Evolutionary conservation across 2,113 vertebrate genomes (phyloP).

Genomic region (Anguilla japonica): DNA sequence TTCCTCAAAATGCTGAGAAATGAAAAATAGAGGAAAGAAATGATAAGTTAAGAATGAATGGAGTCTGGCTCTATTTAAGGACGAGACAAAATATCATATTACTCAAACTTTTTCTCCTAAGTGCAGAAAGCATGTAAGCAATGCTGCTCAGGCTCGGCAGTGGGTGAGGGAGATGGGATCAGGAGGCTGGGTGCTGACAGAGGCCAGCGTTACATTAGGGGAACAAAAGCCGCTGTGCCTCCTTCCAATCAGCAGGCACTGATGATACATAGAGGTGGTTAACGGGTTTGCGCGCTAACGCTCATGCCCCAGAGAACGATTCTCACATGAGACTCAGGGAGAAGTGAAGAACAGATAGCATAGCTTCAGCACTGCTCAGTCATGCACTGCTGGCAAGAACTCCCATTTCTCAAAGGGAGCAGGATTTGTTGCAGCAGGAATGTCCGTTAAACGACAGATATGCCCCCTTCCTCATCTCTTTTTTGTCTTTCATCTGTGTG

Average conservation of each 20-base stretch:
- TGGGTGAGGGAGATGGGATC: slow-evolving; percentile 54
- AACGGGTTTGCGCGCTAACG: neutral
- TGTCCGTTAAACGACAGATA: neutral
- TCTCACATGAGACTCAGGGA: neutral
- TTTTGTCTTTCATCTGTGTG: neutral
- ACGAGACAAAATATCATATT: slow-evolving; percentile 44
- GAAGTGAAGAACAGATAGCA: neutral
- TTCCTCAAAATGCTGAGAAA: neutral
- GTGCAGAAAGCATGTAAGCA: slow-evolving; percentile 53
- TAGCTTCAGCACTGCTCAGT: neutral
- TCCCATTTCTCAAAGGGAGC: neutral
- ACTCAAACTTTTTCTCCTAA: slow-evolving; percentile 43
- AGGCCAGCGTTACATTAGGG: slow-evolving; percentile 37
- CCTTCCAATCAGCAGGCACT: neutral
- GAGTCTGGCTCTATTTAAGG: slow-evolving; percentile 15
- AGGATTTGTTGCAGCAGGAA: neutral
- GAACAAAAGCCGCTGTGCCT: slow-evolving; percentile 27
- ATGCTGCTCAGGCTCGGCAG: slow-evolving; percentile 44
- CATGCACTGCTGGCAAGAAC: neutral
- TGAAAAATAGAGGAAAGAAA: neutral
- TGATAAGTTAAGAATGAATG: neutral
- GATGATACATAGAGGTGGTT: slow-evolving; percentile 25
- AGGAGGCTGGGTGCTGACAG: slow-evolving; percentile 44
- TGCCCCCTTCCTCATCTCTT: neutral
- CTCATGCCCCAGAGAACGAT: neutral